Evolutionary conservation across 2,113 vertebrate genomes (phyloP).

Genomic region (Cynocephalus volans): DNA sequence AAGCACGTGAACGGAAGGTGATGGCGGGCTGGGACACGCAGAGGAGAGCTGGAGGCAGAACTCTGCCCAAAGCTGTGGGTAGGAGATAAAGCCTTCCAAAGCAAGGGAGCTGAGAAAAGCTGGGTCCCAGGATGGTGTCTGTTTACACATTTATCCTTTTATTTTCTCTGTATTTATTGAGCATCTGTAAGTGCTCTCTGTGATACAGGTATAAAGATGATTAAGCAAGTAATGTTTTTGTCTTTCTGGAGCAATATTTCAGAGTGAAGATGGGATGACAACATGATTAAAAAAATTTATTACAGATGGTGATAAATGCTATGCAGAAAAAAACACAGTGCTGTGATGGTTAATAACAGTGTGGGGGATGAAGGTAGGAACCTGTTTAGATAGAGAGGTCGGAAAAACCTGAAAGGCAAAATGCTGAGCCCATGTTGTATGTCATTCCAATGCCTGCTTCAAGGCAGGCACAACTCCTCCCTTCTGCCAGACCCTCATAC

Average conservation of each 20-base stretch:
- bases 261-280: not conserved
- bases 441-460: not conserved
- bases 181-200: not conserved
- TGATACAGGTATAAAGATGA: not conserved
- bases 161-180: not conserved
- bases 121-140: not conserved
- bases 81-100: not conserved
- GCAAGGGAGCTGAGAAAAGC: not conserved
- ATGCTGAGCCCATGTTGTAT: not conserved
- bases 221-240: not conserved
- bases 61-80: not conserved
- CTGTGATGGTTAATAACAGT: not conserved
- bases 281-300: not conserved
- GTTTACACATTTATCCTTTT: not conserved
- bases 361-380: not conserved
- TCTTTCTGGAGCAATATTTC: conserved; percentile 5
- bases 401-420: not conserved
- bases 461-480: not conserved
- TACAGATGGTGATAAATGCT: not conserved
- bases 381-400: not conserved
- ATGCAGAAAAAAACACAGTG: not conserved
- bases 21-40: not conserved
- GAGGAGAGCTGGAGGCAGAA: not conserved
- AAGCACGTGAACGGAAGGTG: not conserved
- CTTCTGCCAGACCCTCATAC: not conserved